phyloP scores from a whole-genome alignment of 2,888 invertebrate genomes.

The Heliothis peltigera region DNA sequence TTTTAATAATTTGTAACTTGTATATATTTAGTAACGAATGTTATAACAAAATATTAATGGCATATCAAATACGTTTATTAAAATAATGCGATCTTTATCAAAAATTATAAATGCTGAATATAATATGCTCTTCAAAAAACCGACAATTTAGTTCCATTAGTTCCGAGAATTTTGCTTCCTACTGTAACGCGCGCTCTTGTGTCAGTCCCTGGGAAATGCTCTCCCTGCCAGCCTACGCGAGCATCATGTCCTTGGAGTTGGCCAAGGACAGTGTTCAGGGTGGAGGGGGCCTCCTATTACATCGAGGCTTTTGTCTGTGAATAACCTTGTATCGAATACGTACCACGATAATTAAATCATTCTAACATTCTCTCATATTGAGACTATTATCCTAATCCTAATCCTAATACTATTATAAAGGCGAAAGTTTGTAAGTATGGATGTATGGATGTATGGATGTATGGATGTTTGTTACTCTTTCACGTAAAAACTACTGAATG shows the following conservation, averaged over 20 bases:
- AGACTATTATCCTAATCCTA: no score
- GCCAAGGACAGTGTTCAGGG: conserved; percentile 34
- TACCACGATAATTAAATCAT: conserved; percentile 12
- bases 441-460: no score
- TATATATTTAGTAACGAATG: no score
- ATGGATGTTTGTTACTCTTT: no score
- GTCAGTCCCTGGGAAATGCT: conserved; percentile 31
- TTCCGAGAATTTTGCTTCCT: background rate
- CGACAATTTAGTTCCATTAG: background rate
- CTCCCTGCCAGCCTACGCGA: conserved; percentile 20
- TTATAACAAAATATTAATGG: no score
- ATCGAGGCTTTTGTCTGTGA: conserved; percentile 38
- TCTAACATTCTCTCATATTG: background rate
- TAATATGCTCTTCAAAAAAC: background rate
- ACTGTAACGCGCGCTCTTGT: background rate
- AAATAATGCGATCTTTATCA: no score
- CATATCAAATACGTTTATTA: no score
- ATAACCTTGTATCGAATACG: conserved; percentile 27
- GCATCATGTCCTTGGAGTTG: conserved; percentile 44
- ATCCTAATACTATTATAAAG: no score
- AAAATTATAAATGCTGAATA: no score
- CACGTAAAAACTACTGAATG: no score
- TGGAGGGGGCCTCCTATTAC: conserved; percentile 14
- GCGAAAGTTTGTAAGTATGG: no score
- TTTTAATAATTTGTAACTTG: no score